These are phyloP conservation scores for Coenobita brevimanus DNA, from an alignment of 1,140 invertebrate genomes.

Conservation along the genomic window DNA sequence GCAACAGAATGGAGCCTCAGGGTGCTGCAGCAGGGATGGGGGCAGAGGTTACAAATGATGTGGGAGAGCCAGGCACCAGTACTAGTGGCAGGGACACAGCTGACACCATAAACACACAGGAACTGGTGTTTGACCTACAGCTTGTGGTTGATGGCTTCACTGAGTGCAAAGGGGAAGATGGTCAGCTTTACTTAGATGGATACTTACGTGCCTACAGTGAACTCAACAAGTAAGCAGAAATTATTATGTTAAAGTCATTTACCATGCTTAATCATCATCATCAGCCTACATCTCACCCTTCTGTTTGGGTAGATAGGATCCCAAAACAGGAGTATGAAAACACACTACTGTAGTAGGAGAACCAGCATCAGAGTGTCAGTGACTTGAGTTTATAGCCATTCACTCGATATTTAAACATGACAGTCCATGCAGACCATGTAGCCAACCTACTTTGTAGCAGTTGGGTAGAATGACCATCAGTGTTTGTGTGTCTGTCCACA, in stretches of 20 bases:
- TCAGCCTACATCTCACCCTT: background rate
- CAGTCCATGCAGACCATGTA: too few relatives aligned
- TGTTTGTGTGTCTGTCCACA: too few relatives aligned
- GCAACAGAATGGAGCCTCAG: background rate
- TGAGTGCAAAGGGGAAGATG: conserved; percentile 43
- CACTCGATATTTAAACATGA: too few relatives aligned
- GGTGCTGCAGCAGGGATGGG: background rate
- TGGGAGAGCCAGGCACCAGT: background rate
- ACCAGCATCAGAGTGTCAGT: too few relatives aligned
- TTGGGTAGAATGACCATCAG: too few relatives aligned
- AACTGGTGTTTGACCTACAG: conserved; percentile 47
- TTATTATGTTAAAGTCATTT: background rate
- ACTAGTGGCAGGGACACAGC: background rate
- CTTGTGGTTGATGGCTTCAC: conserved; percentile 40
- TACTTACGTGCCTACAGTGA: conserved; percentile 51
- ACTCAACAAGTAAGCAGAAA: conserved; percentile 37
- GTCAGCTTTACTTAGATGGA: conserved; percentile 52
- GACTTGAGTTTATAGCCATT: too few relatives aligned
- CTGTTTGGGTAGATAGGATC: too few relatives aligned
- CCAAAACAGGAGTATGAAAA: too few relatives aligned
- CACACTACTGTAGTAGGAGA: too few relatives aligned
- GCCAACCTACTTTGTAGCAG: too few relatives aligned
- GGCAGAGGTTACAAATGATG: background rate
- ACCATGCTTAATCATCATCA: background rate
- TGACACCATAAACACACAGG: conserved; percentile 15